phyloP scores from a whole-genome alignment of 2,888 invertebrate species.

The Uropetala carovei region DNA sequence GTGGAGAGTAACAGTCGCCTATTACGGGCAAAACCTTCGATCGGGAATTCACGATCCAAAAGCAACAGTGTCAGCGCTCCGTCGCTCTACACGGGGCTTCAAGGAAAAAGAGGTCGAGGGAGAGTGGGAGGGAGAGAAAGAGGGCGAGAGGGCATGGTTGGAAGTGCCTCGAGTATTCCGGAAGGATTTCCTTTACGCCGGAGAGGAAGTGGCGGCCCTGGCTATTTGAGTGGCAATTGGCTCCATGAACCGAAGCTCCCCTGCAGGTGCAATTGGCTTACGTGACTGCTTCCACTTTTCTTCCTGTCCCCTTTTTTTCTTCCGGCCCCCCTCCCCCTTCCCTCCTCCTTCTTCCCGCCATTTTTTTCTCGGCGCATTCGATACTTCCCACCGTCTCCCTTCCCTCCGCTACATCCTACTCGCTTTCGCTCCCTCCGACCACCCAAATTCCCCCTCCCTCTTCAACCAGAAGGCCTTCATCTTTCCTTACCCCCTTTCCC shows the following conservation, averaged over 20 bases:
- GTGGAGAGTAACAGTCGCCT: too few species aligned
- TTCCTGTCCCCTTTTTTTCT: neutral
- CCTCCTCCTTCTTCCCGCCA: too few species aligned
- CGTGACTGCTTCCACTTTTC: constrained; percentile 40
- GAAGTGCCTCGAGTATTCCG: constrained; percentile 36
- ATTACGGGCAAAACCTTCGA: too few species aligned
- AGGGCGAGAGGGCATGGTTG: neutral
- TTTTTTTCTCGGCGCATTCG: neutral
- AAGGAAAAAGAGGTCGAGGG: neutral
- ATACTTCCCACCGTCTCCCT: neutral
- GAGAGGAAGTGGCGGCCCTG: constrained; percentile 44
- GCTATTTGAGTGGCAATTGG: constrained; percentile 57
- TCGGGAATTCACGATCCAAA: too few species aligned
- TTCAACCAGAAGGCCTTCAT: too few species aligned
- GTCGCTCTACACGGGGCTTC: too few species aligned
- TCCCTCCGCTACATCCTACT: neutral
- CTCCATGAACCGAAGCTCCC: constrained; percentile 55
- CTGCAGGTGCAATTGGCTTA: constrained; percentile 57
- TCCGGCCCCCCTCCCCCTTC: neutral
- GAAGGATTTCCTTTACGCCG: constrained; percentile 46
- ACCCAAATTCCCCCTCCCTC: neutral
- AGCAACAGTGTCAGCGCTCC: too few species aligned
- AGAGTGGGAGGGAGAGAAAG: neutral
- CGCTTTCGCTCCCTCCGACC: neutral
- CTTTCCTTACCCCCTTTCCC: neutral